Evolutionary conservation across 35 echinoderm and acorn worm genomes (phyloP).

Genomic region (Heliocidaris erythrogramma): DNA sequence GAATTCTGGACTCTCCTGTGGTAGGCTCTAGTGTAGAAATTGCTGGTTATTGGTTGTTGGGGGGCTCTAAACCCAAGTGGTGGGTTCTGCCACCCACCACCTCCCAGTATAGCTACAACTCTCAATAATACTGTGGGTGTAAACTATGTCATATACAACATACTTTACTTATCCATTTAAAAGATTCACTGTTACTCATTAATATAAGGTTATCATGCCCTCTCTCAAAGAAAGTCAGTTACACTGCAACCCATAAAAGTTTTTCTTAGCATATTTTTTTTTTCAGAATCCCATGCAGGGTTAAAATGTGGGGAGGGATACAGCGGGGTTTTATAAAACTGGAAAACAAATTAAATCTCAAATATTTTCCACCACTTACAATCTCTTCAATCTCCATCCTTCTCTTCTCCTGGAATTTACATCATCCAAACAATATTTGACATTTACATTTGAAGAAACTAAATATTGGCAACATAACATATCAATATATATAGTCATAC

Average conservation of each 20-base stretch:
- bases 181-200: no score
- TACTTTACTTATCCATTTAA: no score
- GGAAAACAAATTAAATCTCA: background rate
- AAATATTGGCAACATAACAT: background rate
- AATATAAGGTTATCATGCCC: background rate
- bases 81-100: no score
- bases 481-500: background rate
- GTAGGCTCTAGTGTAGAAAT: no score
- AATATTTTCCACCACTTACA: constrained; percentile 25
- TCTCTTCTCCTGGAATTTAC: constrained; percentile 12
- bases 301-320: background rate
- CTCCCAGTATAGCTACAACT: no score
- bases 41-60: no score
- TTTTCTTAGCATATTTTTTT: background rate
- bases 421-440: background rate
- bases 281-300: background rate
- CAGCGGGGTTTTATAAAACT: background rate
- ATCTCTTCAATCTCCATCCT: constrained; percentile 16
- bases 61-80: no score
- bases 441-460: background rate
- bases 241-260: background rate
- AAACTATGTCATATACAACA: no score
- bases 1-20: no score
- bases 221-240: background rate
- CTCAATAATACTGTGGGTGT: no score